Conservation (phyloP, 2,113 vertebrate genomes). For the Triplophysa tibetana region DNA sequence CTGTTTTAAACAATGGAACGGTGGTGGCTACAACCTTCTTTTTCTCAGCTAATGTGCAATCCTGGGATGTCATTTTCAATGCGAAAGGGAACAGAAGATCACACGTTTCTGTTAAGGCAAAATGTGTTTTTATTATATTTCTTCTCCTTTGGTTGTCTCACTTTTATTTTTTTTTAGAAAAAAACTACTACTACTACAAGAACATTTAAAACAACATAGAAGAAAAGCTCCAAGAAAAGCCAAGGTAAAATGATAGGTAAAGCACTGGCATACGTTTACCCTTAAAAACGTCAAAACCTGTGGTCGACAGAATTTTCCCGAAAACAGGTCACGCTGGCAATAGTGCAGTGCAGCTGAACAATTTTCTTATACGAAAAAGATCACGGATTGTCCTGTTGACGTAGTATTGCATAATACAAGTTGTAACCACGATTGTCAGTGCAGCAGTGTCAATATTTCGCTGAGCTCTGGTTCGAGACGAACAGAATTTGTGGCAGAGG, state of each 20-base stretch:
- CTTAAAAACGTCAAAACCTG: slow-evolving; percentile 1
- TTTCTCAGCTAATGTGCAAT: neutral
- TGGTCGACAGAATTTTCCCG: slow-evolving; percentile 40
- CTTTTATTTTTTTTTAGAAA: slow-evolving; percentile 50
- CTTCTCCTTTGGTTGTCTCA: slow-evolving; percentile 28
- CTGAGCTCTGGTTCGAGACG: neutral
- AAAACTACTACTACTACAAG: slow-evolving; percentile 69
- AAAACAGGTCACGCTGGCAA: neutral
- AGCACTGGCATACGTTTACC: slow-evolving; percentile 65
- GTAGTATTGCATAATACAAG: slow-evolving; percentile 46
- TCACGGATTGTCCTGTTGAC: slow-evolving; percentile 62
- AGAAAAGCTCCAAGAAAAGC: slow-evolving; percentile 56
- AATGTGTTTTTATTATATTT: slow-evolving; percentile 65
- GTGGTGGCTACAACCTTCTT: slow-evolving; percentile 12
- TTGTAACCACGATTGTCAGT: slow-evolving; percentile 36
- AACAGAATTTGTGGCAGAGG: slow-evolving; percentile 53
- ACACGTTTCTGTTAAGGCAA: slow-evolving; percentile 55
- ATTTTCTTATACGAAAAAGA: slow-evolving; percentile 52
- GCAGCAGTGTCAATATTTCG: neutral
- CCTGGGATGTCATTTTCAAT: slow-evolving; percentile 26
- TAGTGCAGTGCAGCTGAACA: neutral
- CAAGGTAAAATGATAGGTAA: slow-evolving; percentile 58
- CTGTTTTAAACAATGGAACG: slow-evolving; percentile 11
- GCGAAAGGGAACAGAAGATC: slow-evolving; percentile 42
- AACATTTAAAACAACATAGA: slow-evolving; percentile 53